A percentile compares a stretch with the other conserved stretches of the same genome.
Conservation (phyloP, 2,888 invertebrate genomes). For the Phengaris alcon region DNA sequence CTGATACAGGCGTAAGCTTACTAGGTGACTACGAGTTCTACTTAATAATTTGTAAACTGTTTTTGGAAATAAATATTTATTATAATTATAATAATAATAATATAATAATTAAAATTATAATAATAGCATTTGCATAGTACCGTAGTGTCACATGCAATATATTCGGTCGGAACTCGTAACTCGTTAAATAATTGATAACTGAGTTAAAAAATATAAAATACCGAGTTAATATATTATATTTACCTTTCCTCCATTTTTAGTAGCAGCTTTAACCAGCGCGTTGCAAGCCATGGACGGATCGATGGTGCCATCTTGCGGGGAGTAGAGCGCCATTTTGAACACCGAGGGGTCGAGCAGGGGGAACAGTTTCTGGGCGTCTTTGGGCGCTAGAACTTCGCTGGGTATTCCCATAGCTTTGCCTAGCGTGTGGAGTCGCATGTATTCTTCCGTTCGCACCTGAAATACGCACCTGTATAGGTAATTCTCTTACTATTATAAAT, state of each 20-base stretch:
- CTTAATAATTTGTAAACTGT: no score
- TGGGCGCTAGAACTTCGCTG: conserved; percentile 84
- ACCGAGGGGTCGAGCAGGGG: conserved; percentile 87
- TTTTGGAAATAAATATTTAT: no score
- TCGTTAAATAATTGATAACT: no score
- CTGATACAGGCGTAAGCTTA: no score
- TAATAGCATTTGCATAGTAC: no score
- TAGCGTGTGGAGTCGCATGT: conserved; percentile 87
- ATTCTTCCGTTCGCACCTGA: conserved; percentile 89
- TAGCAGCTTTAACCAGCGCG: conserved; percentile 86
- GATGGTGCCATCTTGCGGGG: conserved; percentile 89
- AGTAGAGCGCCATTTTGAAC: conserved; percentile 87
- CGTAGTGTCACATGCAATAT: no score
- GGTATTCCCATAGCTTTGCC: conserved; percentile 89
- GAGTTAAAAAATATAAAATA: no score
- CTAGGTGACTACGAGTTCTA: no score
- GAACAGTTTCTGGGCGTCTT: conserved; percentile 87
- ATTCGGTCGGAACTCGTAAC: no score
- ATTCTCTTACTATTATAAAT: neutral
- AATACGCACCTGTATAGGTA: neutral
- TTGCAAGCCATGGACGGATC: conserved; percentile 90
- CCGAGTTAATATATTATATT: conserved; percentile 29
- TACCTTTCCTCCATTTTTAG: conserved; percentile 85
- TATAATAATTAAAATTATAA: no score
- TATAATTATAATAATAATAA: no score